A percentile compares a stretch with the other conserved stretches of the same genome.
Conservation (phyloP, 2,113 vertebrate genomes). For the Pelecanus crispus region DNA sequence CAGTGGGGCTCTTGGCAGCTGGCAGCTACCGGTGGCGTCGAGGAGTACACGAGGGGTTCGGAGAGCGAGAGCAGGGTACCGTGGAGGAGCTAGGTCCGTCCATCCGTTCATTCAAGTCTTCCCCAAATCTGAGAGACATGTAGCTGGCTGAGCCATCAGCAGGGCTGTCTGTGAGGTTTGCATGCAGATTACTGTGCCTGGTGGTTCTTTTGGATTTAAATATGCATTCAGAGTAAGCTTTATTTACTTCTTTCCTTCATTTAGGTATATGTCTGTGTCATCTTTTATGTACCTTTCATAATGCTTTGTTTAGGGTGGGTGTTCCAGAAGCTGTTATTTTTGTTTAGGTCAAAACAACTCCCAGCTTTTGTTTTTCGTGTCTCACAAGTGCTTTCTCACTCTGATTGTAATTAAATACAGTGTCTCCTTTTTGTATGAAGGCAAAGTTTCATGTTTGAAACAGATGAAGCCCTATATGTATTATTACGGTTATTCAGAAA, state of each 20-base stretch:
- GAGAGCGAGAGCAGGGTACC: accelerated
- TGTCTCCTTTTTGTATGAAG: neutral
- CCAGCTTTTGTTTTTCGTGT: neutral
- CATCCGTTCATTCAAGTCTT: accelerated
- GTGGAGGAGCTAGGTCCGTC: neutral
- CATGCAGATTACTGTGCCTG: neutral
- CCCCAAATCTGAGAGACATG: accelerated
- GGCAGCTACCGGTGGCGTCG: neutral
- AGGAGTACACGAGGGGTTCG: accelerated
- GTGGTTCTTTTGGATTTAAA: neutral
- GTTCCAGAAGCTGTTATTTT: neutral
- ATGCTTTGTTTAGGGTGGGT: neutral
- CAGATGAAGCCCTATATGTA: neutral
- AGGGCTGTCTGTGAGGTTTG: neutral
- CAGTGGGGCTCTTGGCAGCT: neutral
- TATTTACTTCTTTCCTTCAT: neutral
- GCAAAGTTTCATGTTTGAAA: neutral
- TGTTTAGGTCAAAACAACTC: neutral
- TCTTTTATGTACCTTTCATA: neutral
- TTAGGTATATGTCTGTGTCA: neutral
- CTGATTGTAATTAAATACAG: neutral
- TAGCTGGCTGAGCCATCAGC: neutral
- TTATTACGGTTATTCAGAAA: neutral
- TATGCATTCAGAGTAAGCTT: neutral
- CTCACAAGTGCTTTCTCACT: neutral